A percentile compares a stretch with the other conserved stretches of the same genome.
Conservation (phyloP, 92 coral and sea anemone genomes). For the Epizoanthus scotinus region DNA sequence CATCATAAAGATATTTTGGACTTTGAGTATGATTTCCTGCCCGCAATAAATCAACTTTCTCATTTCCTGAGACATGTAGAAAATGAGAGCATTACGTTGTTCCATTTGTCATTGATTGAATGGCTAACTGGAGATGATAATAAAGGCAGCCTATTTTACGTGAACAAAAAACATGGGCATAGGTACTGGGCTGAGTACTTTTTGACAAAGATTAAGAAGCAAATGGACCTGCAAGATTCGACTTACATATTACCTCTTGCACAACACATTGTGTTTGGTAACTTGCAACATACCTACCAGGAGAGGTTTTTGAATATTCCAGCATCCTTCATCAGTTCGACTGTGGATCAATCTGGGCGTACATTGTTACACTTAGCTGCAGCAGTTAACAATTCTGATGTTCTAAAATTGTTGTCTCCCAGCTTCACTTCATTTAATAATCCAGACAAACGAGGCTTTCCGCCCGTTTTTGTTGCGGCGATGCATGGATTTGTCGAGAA, state of each 20-base stretch:
- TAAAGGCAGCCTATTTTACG: conserved; percentile 48
- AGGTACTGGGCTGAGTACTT: conserved; percentile 45
- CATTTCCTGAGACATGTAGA: conserved; percentile 49
- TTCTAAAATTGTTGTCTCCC: conserved; percentile 45
- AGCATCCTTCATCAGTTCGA: conserved; percentile 30
- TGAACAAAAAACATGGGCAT: conserved; percentile 60
- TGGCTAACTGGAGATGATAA: conserved; percentile 65
- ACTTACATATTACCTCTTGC: conserved; percentile 57
- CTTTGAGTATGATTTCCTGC: conserved; percentile 56
- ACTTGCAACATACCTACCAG: not conserved
- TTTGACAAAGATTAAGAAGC: conserved; percentile 10
- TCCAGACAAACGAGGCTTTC: conserved; percentile 58
- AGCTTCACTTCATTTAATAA: conserved; percentile 47
- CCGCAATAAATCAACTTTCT: conserved; percentile 43
- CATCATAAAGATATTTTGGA: conserved; percentile 36
- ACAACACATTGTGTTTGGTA: conserved; percentile 52
- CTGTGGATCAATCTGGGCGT: conserved; percentile 29
- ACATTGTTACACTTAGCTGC: conserved; percentile 74
- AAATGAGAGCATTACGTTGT: conserved; percentile 49
- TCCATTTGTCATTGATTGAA: conserved; percentile 63
- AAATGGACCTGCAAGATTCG: not conserved
- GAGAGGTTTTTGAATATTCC: conserved; percentile 40
- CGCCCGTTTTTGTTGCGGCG: conserved; percentile 72
- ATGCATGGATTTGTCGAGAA: conserved; percentile 50
- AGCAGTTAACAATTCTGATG: conserved; percentile 10